phyloP scores from a whole-genome alignment of 2,888 invertebrate genomes.

The Periphyllus acericola region DNA sequence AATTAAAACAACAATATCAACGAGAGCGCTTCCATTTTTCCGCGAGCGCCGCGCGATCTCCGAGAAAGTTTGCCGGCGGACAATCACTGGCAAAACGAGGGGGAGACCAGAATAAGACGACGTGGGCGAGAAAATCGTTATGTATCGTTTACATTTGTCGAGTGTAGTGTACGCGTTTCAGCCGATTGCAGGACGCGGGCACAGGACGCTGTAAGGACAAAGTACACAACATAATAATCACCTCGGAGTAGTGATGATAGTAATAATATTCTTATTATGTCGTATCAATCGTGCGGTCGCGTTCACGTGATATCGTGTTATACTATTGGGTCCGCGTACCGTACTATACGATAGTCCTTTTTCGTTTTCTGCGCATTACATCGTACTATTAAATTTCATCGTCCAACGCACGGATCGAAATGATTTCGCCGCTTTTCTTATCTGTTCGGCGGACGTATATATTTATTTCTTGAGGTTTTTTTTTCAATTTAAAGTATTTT shows the following conservation, averaged over 20 bases:
- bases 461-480: neutral
- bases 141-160: too few relatives aligned
- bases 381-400: neutral
- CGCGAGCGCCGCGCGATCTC: neutral
- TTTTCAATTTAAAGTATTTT: neutral
- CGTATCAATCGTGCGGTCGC: neutral
- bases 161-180: too few relatives aligned
- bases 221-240: neutral
- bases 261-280: too few relatives aligned
- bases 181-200: neutral
- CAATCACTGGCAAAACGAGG: neutral
- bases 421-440: neutral
- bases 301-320: too few relatives aligned
- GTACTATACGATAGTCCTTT: neutral
- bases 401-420: neutral
- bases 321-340: too few relatives aligned
- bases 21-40: neutral
- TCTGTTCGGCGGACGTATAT: neutral
- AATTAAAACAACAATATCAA: neutral
- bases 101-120: neutral
- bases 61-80: neutral
- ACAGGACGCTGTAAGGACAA: neutral
- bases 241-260: too few relatives aligned
- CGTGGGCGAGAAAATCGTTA: too few relatives aligned
- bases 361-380: neutral